These are phyloP conservation scores for Ruditapes philippinarum DNA, from an alignment of 1,140 invertebrate species.

Conservation along the genomic window DNA sequence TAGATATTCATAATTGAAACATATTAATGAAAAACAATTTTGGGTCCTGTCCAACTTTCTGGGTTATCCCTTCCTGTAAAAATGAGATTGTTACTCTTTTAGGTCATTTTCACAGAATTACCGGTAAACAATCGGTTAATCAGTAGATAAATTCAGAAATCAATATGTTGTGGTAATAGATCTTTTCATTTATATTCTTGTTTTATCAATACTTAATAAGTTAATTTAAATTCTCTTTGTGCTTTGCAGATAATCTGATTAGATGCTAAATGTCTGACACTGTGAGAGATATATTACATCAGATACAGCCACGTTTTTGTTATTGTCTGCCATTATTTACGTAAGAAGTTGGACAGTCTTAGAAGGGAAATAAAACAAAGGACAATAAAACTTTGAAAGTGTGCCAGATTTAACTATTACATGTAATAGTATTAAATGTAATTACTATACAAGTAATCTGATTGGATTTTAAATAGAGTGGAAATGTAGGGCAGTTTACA, in stretches of 20 bases:
- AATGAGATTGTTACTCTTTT: neutral
- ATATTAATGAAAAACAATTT: too few species aligned
- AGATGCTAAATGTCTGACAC: neutral
- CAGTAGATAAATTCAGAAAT: too few species aligned
- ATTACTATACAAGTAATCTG: too few species aligned
- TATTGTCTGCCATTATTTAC: neutral
- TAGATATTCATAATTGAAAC: neutral
- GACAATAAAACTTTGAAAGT: neutral
- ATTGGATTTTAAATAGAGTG: too few species aligned
- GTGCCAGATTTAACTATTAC: neutral
- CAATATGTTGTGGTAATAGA: too few species aligned
- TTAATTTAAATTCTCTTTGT: slow-evolving; percentile 23
- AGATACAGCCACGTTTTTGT: neutral
- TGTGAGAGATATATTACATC: neutral
- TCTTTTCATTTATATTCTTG: neutral
- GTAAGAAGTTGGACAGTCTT: neutral
- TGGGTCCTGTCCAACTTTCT: too few species aligned
- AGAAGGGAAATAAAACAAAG: neutral
- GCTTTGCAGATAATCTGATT: neutral
- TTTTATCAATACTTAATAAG: neutral
- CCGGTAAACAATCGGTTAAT: neutral
- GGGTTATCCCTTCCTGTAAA: too few species aligned
- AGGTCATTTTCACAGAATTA: neutral
- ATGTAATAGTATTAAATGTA: neutral
- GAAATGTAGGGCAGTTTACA: too few species aligned